phyloP scores from a whole-genome alignment of 2,113 vertebrate species.

The Cichladusa arquata region DNA sequence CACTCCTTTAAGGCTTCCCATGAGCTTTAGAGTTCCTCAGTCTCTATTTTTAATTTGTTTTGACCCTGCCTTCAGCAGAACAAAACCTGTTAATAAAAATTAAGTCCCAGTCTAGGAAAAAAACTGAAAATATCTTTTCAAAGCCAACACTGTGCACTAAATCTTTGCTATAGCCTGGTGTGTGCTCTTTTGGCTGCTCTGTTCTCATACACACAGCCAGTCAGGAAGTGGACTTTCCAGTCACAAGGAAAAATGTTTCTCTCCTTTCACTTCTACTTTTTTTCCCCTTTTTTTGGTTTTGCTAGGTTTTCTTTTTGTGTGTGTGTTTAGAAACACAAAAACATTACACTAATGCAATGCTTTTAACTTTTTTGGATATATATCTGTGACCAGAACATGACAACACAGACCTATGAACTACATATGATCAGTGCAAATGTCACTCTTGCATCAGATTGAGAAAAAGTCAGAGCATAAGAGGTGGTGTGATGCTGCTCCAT shows the following conservation, averaged over 20 bases:
- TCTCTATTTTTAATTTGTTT: neutral
- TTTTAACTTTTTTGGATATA: neutral
- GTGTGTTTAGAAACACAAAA: neutral
- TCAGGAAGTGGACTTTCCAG: neutral
- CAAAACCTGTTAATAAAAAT: neutral
- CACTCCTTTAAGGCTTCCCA: neutral
- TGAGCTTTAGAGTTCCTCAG: neutral
- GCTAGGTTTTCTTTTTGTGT: neutral
- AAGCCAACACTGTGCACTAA: neutral
- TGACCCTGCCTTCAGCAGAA: neutral
- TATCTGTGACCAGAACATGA: neutral
- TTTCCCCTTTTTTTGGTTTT: fast-evolving
- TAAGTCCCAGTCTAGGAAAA: neutral
- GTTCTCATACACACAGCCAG: neutral
- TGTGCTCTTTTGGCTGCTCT: neutral
- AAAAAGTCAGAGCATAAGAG: neutral
- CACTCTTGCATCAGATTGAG: neutral
- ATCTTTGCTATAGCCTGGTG: neutral
- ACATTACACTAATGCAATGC: fast-evolving
- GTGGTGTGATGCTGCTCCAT: neutral
- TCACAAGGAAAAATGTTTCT: neutral
- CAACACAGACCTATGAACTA: neutral
- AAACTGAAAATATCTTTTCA: neutral
- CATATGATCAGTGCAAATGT: neutral
- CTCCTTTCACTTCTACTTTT: neutral